Base-by-base conservation (phyloP, 2,888 invertebrate species). In the Brachylomia viminalis region DNA sequence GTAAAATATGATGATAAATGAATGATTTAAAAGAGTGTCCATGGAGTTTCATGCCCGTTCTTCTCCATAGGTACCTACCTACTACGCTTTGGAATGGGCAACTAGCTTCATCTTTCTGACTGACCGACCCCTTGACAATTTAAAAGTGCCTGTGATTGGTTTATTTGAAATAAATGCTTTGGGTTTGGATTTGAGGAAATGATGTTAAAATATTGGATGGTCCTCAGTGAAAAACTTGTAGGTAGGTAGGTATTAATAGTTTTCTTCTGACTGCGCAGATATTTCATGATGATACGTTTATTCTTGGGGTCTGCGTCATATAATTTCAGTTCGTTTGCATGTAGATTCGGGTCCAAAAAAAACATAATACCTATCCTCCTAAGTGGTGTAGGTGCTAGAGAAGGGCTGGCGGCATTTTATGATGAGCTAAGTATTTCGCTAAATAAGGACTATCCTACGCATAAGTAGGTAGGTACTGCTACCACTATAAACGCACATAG, bases 311-410 rank as follows among this genome's bases (percentile, higher is more conserved):
- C 10, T 42, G 59, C 13, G 20, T 59, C 49, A n/a, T 71, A 27
- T 47, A 47, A 58, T 30, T 20, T 23, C 8, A 30, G 42, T 61
- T 61, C 17, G 33, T 61, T 73, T 74, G 17, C 23, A 72, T 27
- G 15, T 71, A 30, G 59, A 33, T 33, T 64, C 17, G 42, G 23
- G 15, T 61, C 27, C 10, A 20, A 61, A 69, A 69, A 3, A 45
- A 23, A 61, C 23, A n/a, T n/a, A n/a, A n/a, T n/a, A n/a, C n/a
- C n/a, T n/a, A 33, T 17, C n/a, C 30, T 30, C 58, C 27, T 30
- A 27, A 56, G 13, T 23, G 33, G 33, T 61, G 23, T 42, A 64
- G 11, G 11, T 5, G 11, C 27, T 45, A 23, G 15, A 27, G 42
- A 23, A 47, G 7, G n/a, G 2, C 10, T 17, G 17, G 45, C 2